Conservation (phyloP, 2,888 invertebrate species). For the Eupelmus urozonus region DNA sequence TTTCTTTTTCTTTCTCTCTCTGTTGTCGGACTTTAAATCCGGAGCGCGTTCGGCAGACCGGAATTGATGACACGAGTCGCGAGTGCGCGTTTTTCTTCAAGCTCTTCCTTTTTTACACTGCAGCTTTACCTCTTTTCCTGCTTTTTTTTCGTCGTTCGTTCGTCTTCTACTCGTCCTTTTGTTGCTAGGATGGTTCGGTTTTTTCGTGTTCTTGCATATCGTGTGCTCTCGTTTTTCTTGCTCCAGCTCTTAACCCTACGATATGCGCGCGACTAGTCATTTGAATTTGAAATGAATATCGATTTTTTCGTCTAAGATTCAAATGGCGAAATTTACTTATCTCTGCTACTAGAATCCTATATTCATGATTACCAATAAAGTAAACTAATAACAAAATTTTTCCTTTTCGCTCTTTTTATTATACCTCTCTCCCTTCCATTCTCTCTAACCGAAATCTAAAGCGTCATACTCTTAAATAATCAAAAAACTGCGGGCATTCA, state of each 20-base stretch:
- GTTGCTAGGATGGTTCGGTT: no score
- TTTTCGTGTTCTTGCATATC: no score
- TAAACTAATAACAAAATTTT: no score
- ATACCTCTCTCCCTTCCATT: no score
- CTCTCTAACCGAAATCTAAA: background rate
- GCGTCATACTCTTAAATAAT: constrained; percentile 62
- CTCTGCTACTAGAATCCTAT: no score
- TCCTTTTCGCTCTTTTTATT: no score
- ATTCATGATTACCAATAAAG: no score
- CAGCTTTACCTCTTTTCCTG: background rate
- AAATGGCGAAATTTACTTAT: no score
- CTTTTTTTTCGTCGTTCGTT: background rate
- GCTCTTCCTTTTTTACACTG: background rate
- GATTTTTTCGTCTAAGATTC: no score
- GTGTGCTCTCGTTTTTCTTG: background rate
- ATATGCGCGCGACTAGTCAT: no score
- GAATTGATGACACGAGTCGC: constrained; percentile 57
- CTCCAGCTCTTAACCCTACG: background rate
- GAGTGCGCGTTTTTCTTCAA: constrained; percentile 27
- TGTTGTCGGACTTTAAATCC: constrained; percentile 55
- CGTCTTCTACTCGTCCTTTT: background rate
- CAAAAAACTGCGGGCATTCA: constrained; percentile 62
- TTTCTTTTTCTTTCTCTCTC: constrained; percentile 18
- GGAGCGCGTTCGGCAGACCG: constrained; percentile 39
- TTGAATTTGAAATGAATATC: no score